Evolutionary conservation across 2,888 invertebrate species (phyloP).

Genomic region (Noctua pronuba): DNA sequence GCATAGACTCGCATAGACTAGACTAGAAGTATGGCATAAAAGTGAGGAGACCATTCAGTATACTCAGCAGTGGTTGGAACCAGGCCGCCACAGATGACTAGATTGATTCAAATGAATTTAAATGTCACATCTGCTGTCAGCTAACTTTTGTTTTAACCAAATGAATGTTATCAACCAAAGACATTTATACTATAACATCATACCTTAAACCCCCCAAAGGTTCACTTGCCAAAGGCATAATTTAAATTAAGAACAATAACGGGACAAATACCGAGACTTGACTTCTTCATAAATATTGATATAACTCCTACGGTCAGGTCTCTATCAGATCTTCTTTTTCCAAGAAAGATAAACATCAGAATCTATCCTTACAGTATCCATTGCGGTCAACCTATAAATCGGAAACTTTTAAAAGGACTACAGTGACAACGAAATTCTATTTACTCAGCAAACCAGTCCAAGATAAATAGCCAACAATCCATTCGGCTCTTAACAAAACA

Average conservation of each 20-base stretch:
- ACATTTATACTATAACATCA: background rate
- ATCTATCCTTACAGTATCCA: background rate
- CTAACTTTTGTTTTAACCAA: background rate
- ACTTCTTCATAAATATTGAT: background rate
- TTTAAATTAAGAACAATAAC: background rate
- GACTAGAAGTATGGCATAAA: background rate
- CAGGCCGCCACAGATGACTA: background rate
- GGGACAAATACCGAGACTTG: too few relatives aligned
- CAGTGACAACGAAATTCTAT: constrained; percentile 37
- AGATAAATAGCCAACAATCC: constrained; percentile 55
- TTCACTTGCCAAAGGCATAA: background rate
- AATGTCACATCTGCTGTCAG: background rate
- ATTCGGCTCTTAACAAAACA: constrained; percentile 56
- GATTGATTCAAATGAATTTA: background rate
- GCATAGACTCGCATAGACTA: background rate
- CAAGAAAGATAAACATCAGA: background rate
- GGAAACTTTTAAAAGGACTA: constrained; percentile 29
- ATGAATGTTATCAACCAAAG: background rate
- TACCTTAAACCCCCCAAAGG: background rate
- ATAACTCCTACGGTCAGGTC: background rate
- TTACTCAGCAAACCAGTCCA: constrained; percentile 22
- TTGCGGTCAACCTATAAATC: constrained; percentile 12
- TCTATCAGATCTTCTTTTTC: background rate
- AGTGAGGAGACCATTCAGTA: background rate
- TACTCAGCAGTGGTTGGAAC: background rate